Conservation (phyloP, 2,113 vertebrate species). For the Orycteropus afer region DNA sequence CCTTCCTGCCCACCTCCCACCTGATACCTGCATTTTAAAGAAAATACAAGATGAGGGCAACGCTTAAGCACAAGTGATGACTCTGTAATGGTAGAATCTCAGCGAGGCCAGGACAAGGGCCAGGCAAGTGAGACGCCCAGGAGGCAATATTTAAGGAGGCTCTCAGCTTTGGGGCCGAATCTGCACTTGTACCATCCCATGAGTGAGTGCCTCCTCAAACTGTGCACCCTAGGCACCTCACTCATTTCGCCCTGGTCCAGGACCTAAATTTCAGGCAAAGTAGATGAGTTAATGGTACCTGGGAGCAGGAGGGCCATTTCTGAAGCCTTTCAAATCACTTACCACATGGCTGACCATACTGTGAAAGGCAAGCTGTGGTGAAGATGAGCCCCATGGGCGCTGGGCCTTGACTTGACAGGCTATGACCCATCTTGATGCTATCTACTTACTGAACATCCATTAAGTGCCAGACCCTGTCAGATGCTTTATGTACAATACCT, state of each 20-base stretch:
- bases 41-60: background rate
- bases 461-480: background rate
- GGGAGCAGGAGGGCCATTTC: background rate
- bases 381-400: background rate
- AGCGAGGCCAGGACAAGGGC: background rate
- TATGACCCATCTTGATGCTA: accelerated
- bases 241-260: background rate
- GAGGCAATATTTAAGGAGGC: too few species aligned
- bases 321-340: background rate
- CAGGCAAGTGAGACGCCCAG: background rate
- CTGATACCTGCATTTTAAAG: background rate
- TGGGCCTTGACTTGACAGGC: background rate
- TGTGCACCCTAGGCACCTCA: background rate
- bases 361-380: background rate
- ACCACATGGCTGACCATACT: accelerated
- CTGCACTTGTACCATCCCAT: background rate
- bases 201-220: background rate
- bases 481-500: background rate
- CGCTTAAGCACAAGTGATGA: background rate
- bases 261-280: background rate
- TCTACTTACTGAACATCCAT: background rate
- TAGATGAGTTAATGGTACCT: background rate
- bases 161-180: background rate
- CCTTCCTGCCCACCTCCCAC: background rate
- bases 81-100: background rate